phyloP scores from a whole-genome alignment of 2,888 invertebrate species.

The Xanthia icteritia region DNA sequence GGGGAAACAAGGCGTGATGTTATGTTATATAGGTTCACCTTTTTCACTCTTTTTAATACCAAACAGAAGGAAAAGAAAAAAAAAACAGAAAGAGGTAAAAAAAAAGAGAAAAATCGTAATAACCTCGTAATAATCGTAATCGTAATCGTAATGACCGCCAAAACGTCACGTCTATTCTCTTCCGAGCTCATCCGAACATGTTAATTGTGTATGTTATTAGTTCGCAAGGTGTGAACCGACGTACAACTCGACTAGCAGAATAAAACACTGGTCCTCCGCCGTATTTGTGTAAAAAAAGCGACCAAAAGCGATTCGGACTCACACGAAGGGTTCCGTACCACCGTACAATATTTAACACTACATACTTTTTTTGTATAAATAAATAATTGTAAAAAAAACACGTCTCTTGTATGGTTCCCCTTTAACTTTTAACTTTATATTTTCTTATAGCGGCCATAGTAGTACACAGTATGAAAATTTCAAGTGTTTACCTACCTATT shows the following conservation, averaged over 20 bases:
- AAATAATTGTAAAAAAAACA: too few relatives aligned
- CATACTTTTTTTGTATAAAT: too few relatives aligned
- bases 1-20: too few relatives aligned
- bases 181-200: conserved; percentile 66
- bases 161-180: conserved; percentile 70
- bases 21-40: neutral
- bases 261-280: conserved; percentile 56
- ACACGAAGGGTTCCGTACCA: neutral
- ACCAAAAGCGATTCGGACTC: neutral
- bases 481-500: neutral
- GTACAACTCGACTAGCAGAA: conserved; percentile 55
- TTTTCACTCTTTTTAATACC: neutral
- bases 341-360: neutral
- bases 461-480: neutral
- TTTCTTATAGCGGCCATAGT: fast-evolving
- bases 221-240: conserved; percentile 81
- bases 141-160: neutral
- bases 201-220: conserved; percentile 80
- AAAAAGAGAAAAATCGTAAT: neutral
- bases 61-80: neutral
- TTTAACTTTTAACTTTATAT: neutral
- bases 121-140: too few relatives aligned
- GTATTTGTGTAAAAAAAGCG: conserved; percentile 21
- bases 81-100: neutral
- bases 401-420: too few relatives aligned